phyloP scores from a whole-genome alignment of 2,888 invertebrate species.

The Phorcus lineatus region DNA sequence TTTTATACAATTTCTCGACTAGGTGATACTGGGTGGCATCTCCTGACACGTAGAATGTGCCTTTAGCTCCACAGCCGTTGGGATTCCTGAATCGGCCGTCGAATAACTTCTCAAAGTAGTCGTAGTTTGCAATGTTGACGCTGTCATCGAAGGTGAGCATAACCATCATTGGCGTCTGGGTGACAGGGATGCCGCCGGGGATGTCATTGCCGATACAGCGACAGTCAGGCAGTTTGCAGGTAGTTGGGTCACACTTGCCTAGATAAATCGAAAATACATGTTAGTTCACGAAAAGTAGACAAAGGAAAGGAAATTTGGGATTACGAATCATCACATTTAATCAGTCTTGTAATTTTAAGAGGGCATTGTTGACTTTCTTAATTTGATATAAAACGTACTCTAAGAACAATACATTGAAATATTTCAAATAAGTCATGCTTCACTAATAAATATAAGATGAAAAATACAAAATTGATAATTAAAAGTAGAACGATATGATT shows the following conservation, averaged over 20 bases:
- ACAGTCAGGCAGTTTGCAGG: slow-evolving; percentile 47
- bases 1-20: slow-evolving; percentile 94
- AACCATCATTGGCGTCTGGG: slow-evolving; percentile 55
- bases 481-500: too few species aligned
- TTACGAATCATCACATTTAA: too few species aligned
- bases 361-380: too few species aligned
- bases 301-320: too few species aligned
- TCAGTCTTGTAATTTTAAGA: too few species aligned
- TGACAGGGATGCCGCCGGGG: slow-evolving; percentile 39
- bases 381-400: too few species aligned
- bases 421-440: too few species aligned
- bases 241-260: slow-evolving; percentile 39
- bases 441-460: too few species aligned
- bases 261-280: not conserved
- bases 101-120: slow-evolving; percentile 46
- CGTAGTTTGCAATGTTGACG: slow-evolving; percentile 47
- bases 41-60: slow-evolving; percentile 97
- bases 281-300: too few species aligned
- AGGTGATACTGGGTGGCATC: slow-evolving; percentile 99
- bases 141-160: slow-evolving; percentile 64
- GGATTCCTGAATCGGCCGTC: slow-evolving; percentile 77
- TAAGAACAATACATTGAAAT: too few species aligned
- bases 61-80: slow-evolving; percentile 83
- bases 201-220: slow-evolving; percentile 45
- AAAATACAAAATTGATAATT: too few species aligned